A percentile compares a stretch with the other conserved stretches of the same genome.
These are phyloP conservation scores for Trissolcus basalis DNA, from an alignment of 1,140 invertebrate genomes.

Conservation along the genomic window DNA sequence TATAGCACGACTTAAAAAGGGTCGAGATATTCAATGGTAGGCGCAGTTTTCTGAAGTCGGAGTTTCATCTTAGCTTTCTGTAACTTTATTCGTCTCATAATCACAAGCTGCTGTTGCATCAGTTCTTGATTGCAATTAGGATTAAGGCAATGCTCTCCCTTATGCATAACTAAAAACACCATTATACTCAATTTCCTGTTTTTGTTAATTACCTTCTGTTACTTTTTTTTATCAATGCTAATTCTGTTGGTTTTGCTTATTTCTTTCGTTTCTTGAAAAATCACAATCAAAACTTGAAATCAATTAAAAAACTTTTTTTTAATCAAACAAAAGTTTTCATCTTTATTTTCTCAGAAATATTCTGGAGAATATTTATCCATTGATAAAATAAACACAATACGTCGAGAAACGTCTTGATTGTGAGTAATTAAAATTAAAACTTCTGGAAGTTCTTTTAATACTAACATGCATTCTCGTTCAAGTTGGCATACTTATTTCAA, in stretches of 20 bases:
- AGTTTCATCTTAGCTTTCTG: slow-evolving; percentile 8
- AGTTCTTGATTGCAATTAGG: slow-evolving; percentile 26
- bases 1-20: too few relatives aligned
- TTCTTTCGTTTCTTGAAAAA: too few relatives aligned
- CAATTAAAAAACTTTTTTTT: too few relatives aligned
- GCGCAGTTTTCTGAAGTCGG: too few relatives aligned
- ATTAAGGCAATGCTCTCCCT: slow-evolving; percentile 15
- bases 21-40: too few relatives aligned
- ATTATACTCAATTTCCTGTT: not conserved
- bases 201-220: too few relatives aligned
- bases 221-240: too few relatives aligned
- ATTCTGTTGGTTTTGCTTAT: too few relatives aligned
- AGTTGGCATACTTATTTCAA: slow-evolving; percentile 22
- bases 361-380: not conserved
- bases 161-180: not conserved
- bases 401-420: slow-evolving; percentile 11
- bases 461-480: slow-evolving; percentile 26
- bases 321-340: too few relatives aligned
- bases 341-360: too few relatives aligned
- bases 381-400: slow-evolving; percentile 1
- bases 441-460: slow-evolving; percentile 16
- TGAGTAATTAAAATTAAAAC: slow-evolving; percentile 34
- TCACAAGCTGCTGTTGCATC: slow-evolving; percentile 15
- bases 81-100: slow-evolving; percentile 17
- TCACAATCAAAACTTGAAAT: too few relatives aligned